Evolutionary conservation across 2,888 invertebrate genomes (phyloP).

Genomic region (Scaptodrosophila latifasciaeformis): DNA sequence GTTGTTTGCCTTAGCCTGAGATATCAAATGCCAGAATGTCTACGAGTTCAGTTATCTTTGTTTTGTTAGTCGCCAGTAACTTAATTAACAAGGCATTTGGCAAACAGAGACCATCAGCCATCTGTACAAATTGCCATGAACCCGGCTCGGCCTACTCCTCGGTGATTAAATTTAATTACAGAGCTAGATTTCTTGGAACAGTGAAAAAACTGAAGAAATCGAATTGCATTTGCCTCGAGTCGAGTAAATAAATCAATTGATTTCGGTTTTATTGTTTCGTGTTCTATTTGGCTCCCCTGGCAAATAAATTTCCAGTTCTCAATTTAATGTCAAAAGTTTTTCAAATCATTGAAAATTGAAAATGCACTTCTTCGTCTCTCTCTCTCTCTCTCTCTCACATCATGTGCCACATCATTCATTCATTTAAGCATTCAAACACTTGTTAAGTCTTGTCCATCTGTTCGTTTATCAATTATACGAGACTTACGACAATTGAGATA

Average conservation of each 20-base stretch:
- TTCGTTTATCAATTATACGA: slow-evolving; percentile 62
- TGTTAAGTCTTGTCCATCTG: slow-evolving; percentile 58
- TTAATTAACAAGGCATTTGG: slow-evolving; percentile 46
- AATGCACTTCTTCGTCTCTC: no score
- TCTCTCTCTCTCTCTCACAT: slow-evolving; percentile 16
- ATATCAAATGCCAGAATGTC: slow-evolving; percentile 42
- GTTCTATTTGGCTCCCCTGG: slow-evolving; percentile 1
- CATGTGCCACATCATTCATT: slow-evolving; percentile 43
- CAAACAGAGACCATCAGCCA: neutral
- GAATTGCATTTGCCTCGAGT: slow-evolving; percentile 25
- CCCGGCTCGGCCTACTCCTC: slow-evolving; percentile 10
- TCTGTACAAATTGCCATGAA: slow-evolving; percentile 6
- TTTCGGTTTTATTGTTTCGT: slow-evolving; percentile 35
- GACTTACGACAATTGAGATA: slow-evolving; percentile 42
- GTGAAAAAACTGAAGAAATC: neutral
- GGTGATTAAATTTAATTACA: slow-evolving; percentile 63
- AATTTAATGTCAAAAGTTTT: slow-evolving; percentile 21
- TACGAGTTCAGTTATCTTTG: neutral
- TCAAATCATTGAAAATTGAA: slow-evolving; percentile 8
- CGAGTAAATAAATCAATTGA: slow-evolving; percentile 60
- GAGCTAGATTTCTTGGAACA: slow-evolving; percentile 12
- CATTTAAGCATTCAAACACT: slow-evolving; percentile 34
- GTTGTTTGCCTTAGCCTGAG: slow-evolving; percentile 11
- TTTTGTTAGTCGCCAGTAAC: slow-evolving; percentile 26
- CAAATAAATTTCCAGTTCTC: slow-evolving; percentile 15